Evolutionary conservation across 1,140 invertebrate genomes (phyloP).

Genomic region (Proales similis): DNA sequence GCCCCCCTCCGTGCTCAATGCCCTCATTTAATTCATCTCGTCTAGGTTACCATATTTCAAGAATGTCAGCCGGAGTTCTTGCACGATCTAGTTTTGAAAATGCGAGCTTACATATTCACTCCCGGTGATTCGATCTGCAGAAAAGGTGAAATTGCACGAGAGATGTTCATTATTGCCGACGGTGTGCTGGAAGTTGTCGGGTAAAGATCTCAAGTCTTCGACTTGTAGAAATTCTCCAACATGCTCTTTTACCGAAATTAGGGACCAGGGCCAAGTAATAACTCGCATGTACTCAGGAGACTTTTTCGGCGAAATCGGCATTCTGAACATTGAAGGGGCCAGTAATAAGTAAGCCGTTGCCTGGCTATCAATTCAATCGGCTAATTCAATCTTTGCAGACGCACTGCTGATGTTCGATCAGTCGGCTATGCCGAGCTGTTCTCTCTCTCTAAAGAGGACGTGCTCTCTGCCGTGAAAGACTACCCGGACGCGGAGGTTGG

Average conservation of each 20-base stretch:
- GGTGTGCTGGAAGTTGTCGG: slow-evolving; percentile 81
- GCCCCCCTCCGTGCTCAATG: slow-evolving; percentile 49
- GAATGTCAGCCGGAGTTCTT: slow-evolving; percentile 94
- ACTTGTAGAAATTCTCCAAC: neutral
- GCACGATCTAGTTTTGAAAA: slow-evolving; percentile 89
- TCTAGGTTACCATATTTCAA: slow-evolving; percentile 78
- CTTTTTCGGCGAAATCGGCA: slow-evolving; percentile 95
- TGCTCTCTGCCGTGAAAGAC: slow-evolving; percentile 85
- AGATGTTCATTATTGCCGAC: slow-evolving; percentile 97
- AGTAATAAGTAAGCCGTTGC: slow-evolving; percentile 73
- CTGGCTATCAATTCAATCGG: neutral
- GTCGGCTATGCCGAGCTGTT: slow-evolving; percentile 92
- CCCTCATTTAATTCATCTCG: slow-evolving; percentile 54
- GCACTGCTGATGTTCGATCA: slow-evolving; percentile 86
- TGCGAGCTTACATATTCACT: slow-evolving; percentile 94
- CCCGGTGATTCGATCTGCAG: slow-evolving; percentile 90
- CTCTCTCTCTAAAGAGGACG: slow-evolving; percentile 85
- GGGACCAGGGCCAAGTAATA: slow-evolving; percentile 79
- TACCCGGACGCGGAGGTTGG: slow-evolving; percentile 86
- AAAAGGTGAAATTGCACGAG: slow-evolving; percentile 83
- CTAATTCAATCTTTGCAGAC: slow-evolving; percentile 57
- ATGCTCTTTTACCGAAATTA: slow-evolving; percentile 50
- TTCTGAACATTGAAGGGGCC: slow-evolving; percentile 79
- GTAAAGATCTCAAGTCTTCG: slow-evolving; percentile 45
- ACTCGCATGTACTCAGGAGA: slow-evolving; percentile 94